These are phyloP conservation scores for Haliclystus octoradiatus DNA, from an alignment of 30 jellyfish, hydroid and myxozoan species.

Conservation along the genomic window DNA sequence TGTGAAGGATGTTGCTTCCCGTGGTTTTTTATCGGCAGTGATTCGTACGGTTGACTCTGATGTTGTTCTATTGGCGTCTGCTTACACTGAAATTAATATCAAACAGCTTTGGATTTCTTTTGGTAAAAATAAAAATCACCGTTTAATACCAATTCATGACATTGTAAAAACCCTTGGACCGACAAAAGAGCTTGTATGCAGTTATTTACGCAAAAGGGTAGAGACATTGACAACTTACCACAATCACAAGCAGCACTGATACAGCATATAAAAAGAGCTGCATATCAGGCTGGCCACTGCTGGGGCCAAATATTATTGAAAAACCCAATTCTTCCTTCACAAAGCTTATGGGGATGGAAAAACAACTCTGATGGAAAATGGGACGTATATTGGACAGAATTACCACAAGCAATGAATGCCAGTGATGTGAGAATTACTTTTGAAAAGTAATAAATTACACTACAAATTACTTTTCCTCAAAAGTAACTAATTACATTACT, in stretches of 20 bases:
- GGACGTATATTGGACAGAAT: conserved; percentile 7
- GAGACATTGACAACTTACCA: conserved; percentile 17
- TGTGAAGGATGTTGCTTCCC: conserved; percentile 15
- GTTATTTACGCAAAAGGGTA: conserved; percentile 24
- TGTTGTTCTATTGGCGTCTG: conserved; percentile 17
- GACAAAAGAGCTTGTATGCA: conserved; percentile 5
- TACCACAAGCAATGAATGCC: conserved; percentile 25
- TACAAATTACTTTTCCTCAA: too few relatives aligned
- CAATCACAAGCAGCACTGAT: conserved; percentile 24
- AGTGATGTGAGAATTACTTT: too few relatives aligned
- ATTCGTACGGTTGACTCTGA: conserved; percentile 31
- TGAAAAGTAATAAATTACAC: too few relatives aligned
- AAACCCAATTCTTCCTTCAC: conserved; percentile 15
- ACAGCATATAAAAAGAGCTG: conserved; percentile 34
- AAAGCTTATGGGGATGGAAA: conserved; percentile 22
- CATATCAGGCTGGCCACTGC: conserved; percentile 13
- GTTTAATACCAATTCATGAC: conserved; percentile 18
- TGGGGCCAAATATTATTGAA: conserved; percentile 22
- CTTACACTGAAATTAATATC: not conserved
- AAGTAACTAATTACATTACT: too few relatives aligned
- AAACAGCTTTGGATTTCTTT: conserved; percentile 20
- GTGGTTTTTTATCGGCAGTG: not conserved
- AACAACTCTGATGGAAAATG: conserved; percentile 12
- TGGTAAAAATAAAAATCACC: conserved; percentile 23
- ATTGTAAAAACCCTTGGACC: conserved; percentile 9